phyloP scores from a whole-genome alignment of 1,140 invertebrate species.

The Sarcophaga bullata region DNA sequence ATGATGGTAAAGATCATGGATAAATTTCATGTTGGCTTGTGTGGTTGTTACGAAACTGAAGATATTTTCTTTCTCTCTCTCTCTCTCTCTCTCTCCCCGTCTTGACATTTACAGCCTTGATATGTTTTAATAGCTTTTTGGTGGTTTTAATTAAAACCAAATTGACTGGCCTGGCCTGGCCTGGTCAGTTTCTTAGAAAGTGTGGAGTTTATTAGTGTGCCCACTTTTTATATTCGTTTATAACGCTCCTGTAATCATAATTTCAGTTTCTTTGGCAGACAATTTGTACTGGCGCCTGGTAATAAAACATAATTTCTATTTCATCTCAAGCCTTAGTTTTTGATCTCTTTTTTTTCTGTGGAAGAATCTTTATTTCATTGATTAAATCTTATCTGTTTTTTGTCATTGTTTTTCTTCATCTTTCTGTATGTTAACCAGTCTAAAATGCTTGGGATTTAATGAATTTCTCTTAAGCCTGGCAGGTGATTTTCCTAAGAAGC shows the following conservation, averaged over 20 bases:
- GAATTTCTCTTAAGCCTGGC: neutral
- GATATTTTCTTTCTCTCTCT: no score
- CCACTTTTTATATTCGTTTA: neutral
- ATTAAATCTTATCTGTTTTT: neutral
- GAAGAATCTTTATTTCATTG: neutral
- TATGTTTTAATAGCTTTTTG: neutral
- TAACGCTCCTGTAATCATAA: neutral
- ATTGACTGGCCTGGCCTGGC: neutral
- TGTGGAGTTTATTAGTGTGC: conserved; percentile 2
- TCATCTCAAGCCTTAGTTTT: neutral
- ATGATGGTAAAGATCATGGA: conserved; percentile 22
- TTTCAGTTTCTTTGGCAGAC: neutral
- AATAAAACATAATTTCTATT: neutral
- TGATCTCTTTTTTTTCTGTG: neutral
- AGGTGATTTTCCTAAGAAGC: conserved; percentile 35
- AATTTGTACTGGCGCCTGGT: neutral
- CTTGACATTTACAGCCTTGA: conserved; percentile 31
- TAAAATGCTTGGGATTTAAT: neutral
- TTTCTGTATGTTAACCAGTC: neutral
- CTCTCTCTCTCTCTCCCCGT: neutral
- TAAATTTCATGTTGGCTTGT: conserved; percentile 18
- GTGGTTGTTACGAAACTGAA: neutral
- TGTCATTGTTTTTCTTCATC: neutral
- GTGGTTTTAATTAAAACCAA: conserved; percentile 20
- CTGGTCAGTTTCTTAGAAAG: neutral